Conservation (phyloP, 2,888 invertebrate genomes). For the Drosophila tanythrix region DNA sequence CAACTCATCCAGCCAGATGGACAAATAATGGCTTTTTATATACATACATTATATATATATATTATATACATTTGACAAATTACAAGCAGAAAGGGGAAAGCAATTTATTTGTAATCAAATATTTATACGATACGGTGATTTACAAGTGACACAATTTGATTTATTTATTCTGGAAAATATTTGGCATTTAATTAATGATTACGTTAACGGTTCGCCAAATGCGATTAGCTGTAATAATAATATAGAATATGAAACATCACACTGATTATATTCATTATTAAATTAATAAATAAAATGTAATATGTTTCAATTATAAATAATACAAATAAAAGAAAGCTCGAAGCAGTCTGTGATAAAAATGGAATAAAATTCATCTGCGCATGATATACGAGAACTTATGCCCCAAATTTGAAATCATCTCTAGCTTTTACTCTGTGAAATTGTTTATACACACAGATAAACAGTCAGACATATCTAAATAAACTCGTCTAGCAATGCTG, state of each 20-base stretch:
- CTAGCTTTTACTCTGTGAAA: not conserved
- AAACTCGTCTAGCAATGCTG: not conserved
- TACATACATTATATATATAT: not conserved
- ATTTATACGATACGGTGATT: not conserved
- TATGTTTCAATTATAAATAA: not conserved
- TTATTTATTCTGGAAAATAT: not conserved
- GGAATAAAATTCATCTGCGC: not conserved
- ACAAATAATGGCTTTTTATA: constrained; percentile 22
- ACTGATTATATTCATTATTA: not conserved
- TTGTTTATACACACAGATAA: not conserved
- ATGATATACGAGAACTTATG: not conserved
- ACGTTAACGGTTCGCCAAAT: not conserved
- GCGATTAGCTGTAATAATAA: not conserved
- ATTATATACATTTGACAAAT: constrained; percentile 2
- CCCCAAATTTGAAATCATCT: not conserved
- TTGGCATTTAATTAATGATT: not conserved
- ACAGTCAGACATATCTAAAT: not conserved
- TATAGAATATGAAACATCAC: not conserved
- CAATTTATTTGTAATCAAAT: constrained; percentile 25
- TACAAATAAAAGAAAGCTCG: not conserved
- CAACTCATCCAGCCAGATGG: constrained; percentile 35
- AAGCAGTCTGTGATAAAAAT: too few species aligned
- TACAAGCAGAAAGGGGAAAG: not conserved
- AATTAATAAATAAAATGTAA: not conserved
- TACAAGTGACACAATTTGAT: not conserved